Percentiles rank a stretch among this genome's conserved stretches.
Conservation (phyloP, 2,888 invertebrate species). For the Troilus luridus region DNA sequence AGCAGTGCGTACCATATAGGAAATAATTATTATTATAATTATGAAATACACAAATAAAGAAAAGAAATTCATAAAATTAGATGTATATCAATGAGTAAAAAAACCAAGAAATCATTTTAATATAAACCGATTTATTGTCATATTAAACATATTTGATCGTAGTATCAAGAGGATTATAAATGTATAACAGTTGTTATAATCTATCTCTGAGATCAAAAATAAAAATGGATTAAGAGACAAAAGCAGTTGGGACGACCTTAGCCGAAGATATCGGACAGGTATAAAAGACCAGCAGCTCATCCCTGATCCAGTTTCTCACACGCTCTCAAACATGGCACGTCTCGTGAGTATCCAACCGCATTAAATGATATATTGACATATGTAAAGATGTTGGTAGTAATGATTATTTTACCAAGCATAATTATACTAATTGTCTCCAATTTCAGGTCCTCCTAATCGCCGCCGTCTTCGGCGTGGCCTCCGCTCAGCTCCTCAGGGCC, state of each 20-base stretch:
- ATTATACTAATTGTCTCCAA: background rate
- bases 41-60: too few relatives aligned
- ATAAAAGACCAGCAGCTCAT: background rate
- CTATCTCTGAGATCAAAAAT: background rate
- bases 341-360: background rate
- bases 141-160: too few relatives aligned
- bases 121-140: too few relatives aligned
- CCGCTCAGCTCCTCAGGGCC: constrained; percentile 26
- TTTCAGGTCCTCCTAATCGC: constrained; percentile 33
- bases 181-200: background rate
- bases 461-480: constrained; percentile 21
- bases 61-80: too few relatives aligned
- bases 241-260: constrained; percentile 4
- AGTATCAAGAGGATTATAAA: too few relatives aligned
- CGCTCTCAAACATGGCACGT: background rate
- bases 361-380: too few relatives aligned
- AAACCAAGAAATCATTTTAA: too few relatives aligned
- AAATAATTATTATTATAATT: too few relatives aligned
- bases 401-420: background rate
- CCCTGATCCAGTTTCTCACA: background rate
- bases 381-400: too few relatives aligned
- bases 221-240: background rate
- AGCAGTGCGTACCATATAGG: too few relatives aligned
- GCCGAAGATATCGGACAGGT: constrained; percentile 61
- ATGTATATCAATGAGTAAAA: too few relatives aligned